These are phyloP conservation scores for Lydus trimaculatus DNA, from an alignment of 2,888 invertebrate genomes.

Conservation along the genomic window DNA sequence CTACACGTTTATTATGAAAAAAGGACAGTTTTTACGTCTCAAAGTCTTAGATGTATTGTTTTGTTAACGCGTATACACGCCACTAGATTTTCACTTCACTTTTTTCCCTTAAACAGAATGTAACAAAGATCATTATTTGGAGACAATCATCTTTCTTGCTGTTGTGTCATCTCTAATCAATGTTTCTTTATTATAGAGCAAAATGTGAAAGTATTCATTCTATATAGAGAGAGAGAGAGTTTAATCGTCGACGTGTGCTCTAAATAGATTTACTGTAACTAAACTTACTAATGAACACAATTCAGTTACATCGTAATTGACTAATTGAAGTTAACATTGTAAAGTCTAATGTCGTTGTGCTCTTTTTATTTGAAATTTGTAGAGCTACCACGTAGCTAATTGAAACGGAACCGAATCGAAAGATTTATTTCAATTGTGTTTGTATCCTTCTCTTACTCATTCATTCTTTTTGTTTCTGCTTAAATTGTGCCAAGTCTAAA, in stretches of 20 bases:
- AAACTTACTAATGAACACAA: conserved; percentile 26
- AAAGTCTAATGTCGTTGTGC: conserved; percentile 14
- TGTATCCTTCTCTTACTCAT: no score
- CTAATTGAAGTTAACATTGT: conserved; percentile 23
- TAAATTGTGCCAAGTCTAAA: no score
- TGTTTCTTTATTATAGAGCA: not conserved
- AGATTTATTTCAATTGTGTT: conserved; percentile 16
- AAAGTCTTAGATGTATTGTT: not conserved
- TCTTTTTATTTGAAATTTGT: conserved; percentile 12
- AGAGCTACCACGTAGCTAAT: not conserved
- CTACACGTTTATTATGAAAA: no score
- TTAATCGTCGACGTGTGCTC: not conserved
- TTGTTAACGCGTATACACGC: no score
- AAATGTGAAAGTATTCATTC: not conserved
- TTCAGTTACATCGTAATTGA: conserved; percentile 21
- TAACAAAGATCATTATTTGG: not conserved
- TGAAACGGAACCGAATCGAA: conserved; percentile 13
- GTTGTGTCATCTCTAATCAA: not conserved
- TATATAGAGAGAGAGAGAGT: not conserved
- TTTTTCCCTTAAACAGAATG: not conserved
- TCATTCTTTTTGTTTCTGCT: no score
- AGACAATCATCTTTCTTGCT: not conserved
- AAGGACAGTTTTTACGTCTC: no score
- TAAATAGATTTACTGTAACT: conserved; percentile 17
- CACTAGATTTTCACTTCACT: no score